Conservation (phyloP, 53 echinoderm and acorn worm genomes). For the Mesocentrotus franciscanus region DNA sequence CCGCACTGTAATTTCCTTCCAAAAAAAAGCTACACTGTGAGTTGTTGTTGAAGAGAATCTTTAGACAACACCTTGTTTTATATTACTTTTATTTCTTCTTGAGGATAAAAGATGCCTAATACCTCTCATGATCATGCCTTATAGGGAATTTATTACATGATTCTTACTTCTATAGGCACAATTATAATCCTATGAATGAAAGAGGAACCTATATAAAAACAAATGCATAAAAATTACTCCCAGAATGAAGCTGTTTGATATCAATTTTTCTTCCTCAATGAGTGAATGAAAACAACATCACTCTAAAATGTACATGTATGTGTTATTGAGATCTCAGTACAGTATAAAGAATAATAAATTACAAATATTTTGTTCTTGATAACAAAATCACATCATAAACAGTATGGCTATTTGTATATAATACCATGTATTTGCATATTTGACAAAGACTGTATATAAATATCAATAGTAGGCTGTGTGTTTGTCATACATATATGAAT, state of each 20-base stretch:
- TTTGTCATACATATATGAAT: background rate
- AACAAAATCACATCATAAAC: background rate
- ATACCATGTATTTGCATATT: slow-evolving; percentile 22
- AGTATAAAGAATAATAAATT: background rate
- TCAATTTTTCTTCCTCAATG: background rate
- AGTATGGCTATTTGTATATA: background rate
- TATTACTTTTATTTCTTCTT: no score
- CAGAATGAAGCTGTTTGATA: background rate
- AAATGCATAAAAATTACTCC: background rate
- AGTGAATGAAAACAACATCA: background rate
- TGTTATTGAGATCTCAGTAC: background rate
- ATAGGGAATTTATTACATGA: no score
- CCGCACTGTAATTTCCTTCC: no score
- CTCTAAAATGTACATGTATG: background rate
- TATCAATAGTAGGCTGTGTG: slow-evolving; percentile 22
- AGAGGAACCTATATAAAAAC: background rate
- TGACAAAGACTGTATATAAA: slow-evolving; percentile 5
- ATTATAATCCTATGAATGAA: background rate
- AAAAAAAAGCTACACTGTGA: no score
- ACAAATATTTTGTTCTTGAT: background rate
- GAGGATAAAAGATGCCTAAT: no score
- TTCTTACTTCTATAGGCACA: no score
- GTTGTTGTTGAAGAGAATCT: no score
- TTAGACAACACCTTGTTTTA: no score
- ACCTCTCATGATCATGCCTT: no score